Evolutionary conservation across 2,888 invertebrate species (phyloP).

Genomic region (Lucinisca nassula): DNA sequence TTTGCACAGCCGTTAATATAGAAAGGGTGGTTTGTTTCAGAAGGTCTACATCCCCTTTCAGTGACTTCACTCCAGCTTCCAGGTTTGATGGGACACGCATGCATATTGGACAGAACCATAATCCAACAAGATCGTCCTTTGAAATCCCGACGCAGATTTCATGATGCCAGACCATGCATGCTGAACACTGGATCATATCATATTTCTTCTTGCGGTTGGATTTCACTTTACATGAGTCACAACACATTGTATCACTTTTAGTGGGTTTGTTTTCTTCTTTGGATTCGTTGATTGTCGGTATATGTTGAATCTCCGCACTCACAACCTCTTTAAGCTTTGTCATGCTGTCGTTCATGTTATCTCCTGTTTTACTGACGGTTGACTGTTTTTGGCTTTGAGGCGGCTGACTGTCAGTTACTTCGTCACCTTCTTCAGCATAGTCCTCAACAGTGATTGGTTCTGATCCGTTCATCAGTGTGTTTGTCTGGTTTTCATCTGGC

Average conservation of each 20-base stretch:
- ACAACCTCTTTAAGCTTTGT: background rate
- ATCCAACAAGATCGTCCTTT: background rate
- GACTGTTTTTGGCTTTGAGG: too few species aligned
- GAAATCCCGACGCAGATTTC: background rate
- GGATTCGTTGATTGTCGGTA: background rate
- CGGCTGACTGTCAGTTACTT: too few species aligned
- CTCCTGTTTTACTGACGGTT: too few species aligned
- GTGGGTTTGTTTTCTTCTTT: background rate
- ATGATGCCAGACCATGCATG: background rate
- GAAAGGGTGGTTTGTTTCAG: background rate
- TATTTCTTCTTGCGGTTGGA: background rate
- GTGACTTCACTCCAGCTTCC: background rate
- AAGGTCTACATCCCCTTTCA: background rate
- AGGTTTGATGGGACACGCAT: background rate
- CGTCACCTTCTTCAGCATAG: too few species aligned
- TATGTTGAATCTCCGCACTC: background rate
- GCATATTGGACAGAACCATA: background rate
- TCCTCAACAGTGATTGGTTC: too few species aligned
- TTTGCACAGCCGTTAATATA: background rate
- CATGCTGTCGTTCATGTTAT: background rate
- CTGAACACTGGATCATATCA: background rate
- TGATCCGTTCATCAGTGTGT: too few species aligned
- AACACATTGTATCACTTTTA: background rate
- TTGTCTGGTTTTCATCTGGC: background rate
- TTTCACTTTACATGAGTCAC: background rate